phyloP scores from a whole-genome alignment of 2,797 vertebrate genomes.

The Dallia pectoralis region DNA sequence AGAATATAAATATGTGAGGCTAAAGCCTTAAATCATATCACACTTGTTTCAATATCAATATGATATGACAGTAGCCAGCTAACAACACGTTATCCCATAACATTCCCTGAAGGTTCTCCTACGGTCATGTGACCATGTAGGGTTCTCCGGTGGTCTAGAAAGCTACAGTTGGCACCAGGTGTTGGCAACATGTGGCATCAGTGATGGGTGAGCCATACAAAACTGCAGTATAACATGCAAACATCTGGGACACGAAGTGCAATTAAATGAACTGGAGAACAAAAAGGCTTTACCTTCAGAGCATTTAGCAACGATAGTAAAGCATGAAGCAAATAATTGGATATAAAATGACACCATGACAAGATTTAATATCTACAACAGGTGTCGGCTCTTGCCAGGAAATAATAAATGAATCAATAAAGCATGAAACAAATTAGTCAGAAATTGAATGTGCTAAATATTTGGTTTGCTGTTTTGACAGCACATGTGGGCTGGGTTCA shows the following conservation, averaged over 20 bases:
- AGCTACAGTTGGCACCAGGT: neutral
- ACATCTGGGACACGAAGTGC: neutral
- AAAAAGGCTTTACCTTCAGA: conserved; percentile 32
- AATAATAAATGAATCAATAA: neutral
- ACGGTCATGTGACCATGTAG: no score
- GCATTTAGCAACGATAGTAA: neutral
- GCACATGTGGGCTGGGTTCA: neutral
- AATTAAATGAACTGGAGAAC: neutral
- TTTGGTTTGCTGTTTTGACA: neutral
- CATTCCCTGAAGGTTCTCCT: no score
- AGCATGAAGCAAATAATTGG: neutral
- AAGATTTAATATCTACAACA: conserved; percentile 31
- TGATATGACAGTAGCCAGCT: no score
- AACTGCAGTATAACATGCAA: neutral
- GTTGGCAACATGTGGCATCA: neutral
- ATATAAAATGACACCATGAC: neutral
- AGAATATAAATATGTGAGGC: neutral
- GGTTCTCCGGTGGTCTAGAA: no score
- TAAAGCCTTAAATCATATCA: neutral
- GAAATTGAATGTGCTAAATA: neutral
- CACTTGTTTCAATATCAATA: neutral
- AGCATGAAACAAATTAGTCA: neutral
- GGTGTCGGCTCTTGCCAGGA: neutral
- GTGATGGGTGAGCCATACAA: neutral
- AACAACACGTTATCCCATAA: no score